Conservation (phyloP, 2,888 invertebrate genomes). For the Agonum fuliginosum region DNA sequence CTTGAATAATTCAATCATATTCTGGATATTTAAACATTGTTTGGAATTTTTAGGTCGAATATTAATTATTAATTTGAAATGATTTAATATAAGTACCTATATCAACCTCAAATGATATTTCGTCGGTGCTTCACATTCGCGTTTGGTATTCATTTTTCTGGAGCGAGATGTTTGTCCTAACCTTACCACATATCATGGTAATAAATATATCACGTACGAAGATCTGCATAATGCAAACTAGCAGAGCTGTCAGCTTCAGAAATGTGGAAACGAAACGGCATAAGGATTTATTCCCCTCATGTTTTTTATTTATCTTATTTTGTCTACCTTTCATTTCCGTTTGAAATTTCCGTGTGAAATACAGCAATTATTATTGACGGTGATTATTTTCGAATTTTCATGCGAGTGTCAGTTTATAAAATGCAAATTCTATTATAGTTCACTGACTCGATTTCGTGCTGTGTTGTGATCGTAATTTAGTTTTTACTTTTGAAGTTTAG, state of each 20-base stretch:
- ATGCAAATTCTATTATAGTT: not conserved
- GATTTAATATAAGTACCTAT: too few relatives aligned
- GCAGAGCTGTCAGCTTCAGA: conserved; percentile 31
- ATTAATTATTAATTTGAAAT: too few relatives aligned
- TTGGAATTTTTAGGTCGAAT: too few relatives aligned
- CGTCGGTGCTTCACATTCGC: too few relatives aligned
- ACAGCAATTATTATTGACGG: not conserved
- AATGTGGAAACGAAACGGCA: conserved; percentile 19
- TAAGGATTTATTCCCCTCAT: conserved; percentile 23
- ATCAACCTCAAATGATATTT: too few relatives aligned
- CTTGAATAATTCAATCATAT: too few relatives aligned
- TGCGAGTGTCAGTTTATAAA: not conserved
- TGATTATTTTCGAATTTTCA: not conserved
- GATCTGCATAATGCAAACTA: conserved; percentile 39
- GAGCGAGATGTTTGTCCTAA: conserved; percentile 15
- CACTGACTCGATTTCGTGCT: not conserved
- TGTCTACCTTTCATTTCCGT: not conserved
- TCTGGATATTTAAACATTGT: too few relatives aligned
- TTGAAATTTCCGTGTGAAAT: not conserved
- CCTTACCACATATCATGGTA: conserved; percentile 19
- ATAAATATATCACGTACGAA: conserved; percentile 25
- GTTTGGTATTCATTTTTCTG: too few relatives aligned
- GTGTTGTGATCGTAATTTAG: not conserved
- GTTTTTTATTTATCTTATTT: conserved; percentile 17
- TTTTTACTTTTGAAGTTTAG: not conserved